Conservation (phyloP, 1,140 invertebrate species). For the Drosophila pallidifrons region DNA sequence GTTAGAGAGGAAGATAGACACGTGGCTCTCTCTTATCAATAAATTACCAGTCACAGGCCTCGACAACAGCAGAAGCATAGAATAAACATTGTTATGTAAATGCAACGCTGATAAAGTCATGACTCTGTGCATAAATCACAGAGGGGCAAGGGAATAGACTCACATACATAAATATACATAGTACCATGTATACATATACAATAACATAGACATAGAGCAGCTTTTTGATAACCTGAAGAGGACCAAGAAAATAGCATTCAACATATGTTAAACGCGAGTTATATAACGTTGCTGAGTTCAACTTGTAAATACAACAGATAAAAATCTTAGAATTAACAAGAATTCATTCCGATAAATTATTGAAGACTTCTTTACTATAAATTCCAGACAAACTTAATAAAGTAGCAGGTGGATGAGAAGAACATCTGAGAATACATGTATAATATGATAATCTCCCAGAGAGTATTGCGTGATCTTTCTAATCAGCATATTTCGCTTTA, state of each 20-base stretch:
- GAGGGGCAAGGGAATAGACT: background rate
- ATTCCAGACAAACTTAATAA: too few species aligned
- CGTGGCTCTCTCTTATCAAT: conserved; percentile 68
- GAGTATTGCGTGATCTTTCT: too few species aligned
- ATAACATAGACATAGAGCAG: background rate
- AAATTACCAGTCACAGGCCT: conserved; percentile 59
- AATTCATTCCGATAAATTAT: too few species aligned
- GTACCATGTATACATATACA: background rate
- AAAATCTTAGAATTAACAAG: too few species aligned
- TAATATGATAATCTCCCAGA: too few species aligned
- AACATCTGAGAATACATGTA: too few species aligned
- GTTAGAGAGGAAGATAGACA: conserved; percentile 13
- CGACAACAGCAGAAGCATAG: conserved; percentile 17
- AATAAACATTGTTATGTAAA: conserved; percentile 74
- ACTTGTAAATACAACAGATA: too few species aligned
- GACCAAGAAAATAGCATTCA: background rate
- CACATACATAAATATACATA: background rate
- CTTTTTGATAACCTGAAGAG: background rate
- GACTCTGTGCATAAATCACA: conserved; percentile 67
- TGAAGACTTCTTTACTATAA: too few species aligned
- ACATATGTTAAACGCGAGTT: background rate
- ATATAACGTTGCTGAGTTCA: too few species aligned
- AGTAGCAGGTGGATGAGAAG: too few species aligned
- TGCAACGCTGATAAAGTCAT: conserved; percentile 64
- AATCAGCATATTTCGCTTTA: too few species aligned